A percentile compares a stretch with the other conserved stretches of the same genome.
These are phyloP conservation scores for Emys orbicularis DNA, from an alignment of 2,797 vertebrate genomes.

Conservation along the genomic window DNA sequence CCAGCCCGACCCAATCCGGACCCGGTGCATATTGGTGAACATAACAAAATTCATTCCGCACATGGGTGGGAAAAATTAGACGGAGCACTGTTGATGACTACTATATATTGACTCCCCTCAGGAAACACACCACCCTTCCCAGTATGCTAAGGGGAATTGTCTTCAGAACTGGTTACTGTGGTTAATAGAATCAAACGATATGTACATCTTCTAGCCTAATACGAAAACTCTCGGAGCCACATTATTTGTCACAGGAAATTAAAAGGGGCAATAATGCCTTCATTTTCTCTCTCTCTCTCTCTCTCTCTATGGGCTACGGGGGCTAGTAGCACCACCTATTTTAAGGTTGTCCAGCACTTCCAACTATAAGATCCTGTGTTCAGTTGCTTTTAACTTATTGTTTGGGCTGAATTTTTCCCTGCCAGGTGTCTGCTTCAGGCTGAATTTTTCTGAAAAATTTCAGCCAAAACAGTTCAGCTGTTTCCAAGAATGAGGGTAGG, in stretches of 20 bases:
- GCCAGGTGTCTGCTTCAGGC: not conserved
- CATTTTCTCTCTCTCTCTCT: not conserved
- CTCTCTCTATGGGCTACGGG: no score
- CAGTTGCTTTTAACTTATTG: not conserved
- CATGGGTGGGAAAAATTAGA: no score
- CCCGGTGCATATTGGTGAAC: no score
- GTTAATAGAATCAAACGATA: not conserved
- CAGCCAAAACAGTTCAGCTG: not conserved
- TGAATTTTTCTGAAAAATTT: not conserved
- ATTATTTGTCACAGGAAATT: not conserved
- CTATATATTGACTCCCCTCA: not conserved
- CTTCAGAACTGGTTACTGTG: not conserved
- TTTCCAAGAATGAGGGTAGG: not conserved
- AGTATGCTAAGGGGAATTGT: not conserved
- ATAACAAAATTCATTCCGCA: no score
- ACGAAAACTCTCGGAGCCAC: not conserved
- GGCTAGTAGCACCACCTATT: not conserved
- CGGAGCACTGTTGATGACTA: not conserved
- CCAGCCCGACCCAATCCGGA: no score
- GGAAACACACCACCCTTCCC: not conserved
- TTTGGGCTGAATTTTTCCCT: not conserved
- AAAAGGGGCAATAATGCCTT: not conserved
- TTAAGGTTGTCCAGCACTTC: no score
- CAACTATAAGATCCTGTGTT: not conserved
- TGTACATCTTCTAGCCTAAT: no score